Percentiles rank a stretch among this genome's conserved stretches.
These are phyloP conservation scores for Andrena bicolor DNA, from an alignment of 2,888 invertebrate genomes.

Conservation along the genomic window DNA sequence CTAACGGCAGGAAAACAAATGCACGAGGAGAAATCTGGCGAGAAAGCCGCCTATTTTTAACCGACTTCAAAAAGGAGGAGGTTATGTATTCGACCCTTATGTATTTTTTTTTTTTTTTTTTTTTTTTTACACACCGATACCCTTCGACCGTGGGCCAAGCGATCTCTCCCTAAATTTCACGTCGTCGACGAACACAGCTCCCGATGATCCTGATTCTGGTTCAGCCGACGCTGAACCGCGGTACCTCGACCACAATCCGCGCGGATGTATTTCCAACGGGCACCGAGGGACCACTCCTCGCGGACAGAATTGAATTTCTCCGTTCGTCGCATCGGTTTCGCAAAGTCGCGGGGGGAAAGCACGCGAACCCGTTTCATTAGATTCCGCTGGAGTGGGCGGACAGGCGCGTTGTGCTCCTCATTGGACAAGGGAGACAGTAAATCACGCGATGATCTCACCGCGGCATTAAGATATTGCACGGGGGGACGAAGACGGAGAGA, in stretches of 20 bases:
- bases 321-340: constrained; percentile 2
- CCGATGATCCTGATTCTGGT: not conserved
- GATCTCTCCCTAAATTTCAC: not conserved
- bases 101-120: no score
- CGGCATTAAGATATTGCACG: constrained; percentile 53
- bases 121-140: constrained; percentile 38
- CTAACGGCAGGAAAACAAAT: constrained; percentile 31
- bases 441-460: constrained; percentile 60
- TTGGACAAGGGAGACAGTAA: constrained; percentile 54
- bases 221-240: not conserved
- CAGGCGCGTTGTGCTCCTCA: constrained; percentile 40
- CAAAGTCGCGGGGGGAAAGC: constrained; percentile 14
- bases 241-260: not conserved
- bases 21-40: not conserved
- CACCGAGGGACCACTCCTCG: not conserved
- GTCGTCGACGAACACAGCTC: not conserved
- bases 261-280: not conserved
- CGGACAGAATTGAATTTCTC: not conserved
- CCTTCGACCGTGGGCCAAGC: constrained; percentile 23
- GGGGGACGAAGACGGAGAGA: not conserved
- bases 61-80: no score
- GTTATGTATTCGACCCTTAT: no score
- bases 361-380: constrained; percentile 36
- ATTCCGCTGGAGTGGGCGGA: constrained; percentile 54
- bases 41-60: constrained; percentile 35